Conservation (phyloP, 2,797 vertebrate species). For the Takifugu ocellatus region DNA sequence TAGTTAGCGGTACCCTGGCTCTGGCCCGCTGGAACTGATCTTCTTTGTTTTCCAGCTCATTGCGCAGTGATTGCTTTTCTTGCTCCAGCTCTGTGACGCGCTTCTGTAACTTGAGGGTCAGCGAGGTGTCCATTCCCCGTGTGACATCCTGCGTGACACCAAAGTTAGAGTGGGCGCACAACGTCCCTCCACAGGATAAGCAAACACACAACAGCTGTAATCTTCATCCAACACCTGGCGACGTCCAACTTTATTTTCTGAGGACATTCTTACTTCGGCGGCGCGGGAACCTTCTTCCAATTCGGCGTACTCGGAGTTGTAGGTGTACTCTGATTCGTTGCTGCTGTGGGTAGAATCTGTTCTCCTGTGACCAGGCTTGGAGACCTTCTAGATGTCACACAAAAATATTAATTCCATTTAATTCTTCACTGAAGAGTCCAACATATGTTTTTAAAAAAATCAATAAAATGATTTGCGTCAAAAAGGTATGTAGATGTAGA, state of each 20-base stretch:
- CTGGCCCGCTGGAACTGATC: conserved; percentile 90
- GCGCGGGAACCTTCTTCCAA: conserved; percentile 84
- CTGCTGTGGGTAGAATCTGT: conserved; percentile 98
- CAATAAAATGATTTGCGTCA: too few species aligned
- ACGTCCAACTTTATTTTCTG: neutral
- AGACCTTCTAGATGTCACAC: conserved; percentile 73
- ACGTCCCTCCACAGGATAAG: neutral
- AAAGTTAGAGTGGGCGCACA: neutral
- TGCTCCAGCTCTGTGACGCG: conserved; percentile 92
- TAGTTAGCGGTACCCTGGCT: conserved; percentile 75
- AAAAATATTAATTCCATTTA: neutral
- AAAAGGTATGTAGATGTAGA: too few species aligned
- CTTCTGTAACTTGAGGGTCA: conserved; percentile 98
- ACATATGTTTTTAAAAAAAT: too few species aligned
- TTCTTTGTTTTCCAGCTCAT: conserved; percentile 92
- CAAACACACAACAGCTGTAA: too few species aligned
- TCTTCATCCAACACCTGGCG: neutral
- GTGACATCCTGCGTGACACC: conserved; percentile 76
- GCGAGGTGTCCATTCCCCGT: conserved; percentile 89
- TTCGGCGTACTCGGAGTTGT: conserved; percentile 92
- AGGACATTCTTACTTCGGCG: conserved; percentile 75
- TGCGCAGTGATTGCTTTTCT: conserved; percentile 92
- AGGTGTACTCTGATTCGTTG: conserved; percentile 97
- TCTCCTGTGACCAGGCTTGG: conserved; percentile 93
- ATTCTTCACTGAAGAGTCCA: too few species aligned